phyloP scores from a whole-genome alignment of 2,888 invertebrate genomes.

The Notodromas monacha region DNA sequence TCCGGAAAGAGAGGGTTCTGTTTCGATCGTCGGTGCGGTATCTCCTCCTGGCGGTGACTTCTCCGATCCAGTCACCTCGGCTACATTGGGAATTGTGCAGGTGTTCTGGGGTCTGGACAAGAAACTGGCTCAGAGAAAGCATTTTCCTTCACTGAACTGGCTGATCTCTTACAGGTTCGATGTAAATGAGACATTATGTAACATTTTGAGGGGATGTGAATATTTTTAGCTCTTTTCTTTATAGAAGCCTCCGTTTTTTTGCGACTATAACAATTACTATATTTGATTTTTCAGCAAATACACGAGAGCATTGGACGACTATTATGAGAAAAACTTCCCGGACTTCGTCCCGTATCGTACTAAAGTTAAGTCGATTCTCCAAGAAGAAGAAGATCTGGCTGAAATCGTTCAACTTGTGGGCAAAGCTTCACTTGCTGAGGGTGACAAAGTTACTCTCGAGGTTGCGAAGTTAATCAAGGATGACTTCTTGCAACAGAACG shows the following conservation, averaged over 20 bases:
- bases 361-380: slow-evolving; percentile 45
- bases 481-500: slow-evolving; percentile 98
- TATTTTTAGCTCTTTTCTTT: too few species aligned
- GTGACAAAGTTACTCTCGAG: slow-evolving; percentile 95
- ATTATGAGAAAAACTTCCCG: slow-evolving; percentile 88
- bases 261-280: background rate
- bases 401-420: slow-evolving; percentile 99
- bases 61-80: slow-evolving; percentile 97
- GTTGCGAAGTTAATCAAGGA: slow-evolving; percentile 92
- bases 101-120: slow-evolving; percentile 99
- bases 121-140: slow-evolving; percentile 91
- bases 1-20: slow-evolving; percentile 90
- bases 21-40: slow-evolving; percentile 96
- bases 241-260: background rate
- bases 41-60: slow-evolving; percentile 99
- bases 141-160: slow-evolving; percentile 99
- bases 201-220: too few species aligned
- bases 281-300: slow-evolving; percentile 41
- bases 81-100: slow-evolving; percentile 91
- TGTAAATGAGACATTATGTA: too few species aligned
- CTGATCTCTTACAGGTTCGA: slow-evolving; percentile 56
- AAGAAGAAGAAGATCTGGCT: slow-evolving; percentile 94
- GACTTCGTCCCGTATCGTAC: slow-evolving; percentile 77
- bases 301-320: slow-evolving; percentile 88
- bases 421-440: slow-evolving; percentile 90